phyloP scores from a whole-genome alignment of 2,113 vertebrate genomes.

The Pardalotus punctatus region DNA sequence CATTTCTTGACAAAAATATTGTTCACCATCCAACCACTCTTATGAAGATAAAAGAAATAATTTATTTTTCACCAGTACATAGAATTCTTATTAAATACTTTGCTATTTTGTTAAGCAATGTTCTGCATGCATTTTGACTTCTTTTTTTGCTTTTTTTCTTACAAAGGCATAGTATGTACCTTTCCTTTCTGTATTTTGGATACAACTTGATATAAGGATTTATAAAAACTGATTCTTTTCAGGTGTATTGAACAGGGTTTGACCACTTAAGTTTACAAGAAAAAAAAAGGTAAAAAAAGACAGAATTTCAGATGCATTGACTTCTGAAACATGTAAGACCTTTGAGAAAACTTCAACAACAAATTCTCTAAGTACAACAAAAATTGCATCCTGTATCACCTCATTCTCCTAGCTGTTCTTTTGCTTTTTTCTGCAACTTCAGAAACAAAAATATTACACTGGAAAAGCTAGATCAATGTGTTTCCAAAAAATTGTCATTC shows the following conservation, averaged over 20 bases:
- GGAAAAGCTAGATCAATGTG: not conserved
- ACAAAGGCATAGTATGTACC: not conserved
- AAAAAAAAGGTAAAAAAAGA: not conserved
- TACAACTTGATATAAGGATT: not conserved
- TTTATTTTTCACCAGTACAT: conserved; percentile 4
- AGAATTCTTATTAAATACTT: conserved; percentile 28
- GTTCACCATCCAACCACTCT: not conserved
- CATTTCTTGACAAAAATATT: conserved; percentile 48
- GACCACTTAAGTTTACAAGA: not conserved
- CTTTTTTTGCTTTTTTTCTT: not conserved
- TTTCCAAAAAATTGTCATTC: not conserved
- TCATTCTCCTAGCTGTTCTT: not conserved
- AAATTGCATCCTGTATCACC: not conserved
- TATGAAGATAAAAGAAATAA: not conserved
- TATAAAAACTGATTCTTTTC: not conserved
- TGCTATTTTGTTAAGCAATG: not conserved
- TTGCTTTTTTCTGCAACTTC: not conserved
- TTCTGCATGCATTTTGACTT: not conserved
- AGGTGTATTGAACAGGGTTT: not conserved
- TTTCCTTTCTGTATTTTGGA: not conserved
- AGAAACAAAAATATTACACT: not conserved
- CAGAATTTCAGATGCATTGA: not conserved
- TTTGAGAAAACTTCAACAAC: not conserved
- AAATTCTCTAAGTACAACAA: not conserved
- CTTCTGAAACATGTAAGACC: not conserved